Evolutionary conservation across 2,113 vertebrate genomes (phyloP).

Genomic region (Athene cunicularia): DNA sequence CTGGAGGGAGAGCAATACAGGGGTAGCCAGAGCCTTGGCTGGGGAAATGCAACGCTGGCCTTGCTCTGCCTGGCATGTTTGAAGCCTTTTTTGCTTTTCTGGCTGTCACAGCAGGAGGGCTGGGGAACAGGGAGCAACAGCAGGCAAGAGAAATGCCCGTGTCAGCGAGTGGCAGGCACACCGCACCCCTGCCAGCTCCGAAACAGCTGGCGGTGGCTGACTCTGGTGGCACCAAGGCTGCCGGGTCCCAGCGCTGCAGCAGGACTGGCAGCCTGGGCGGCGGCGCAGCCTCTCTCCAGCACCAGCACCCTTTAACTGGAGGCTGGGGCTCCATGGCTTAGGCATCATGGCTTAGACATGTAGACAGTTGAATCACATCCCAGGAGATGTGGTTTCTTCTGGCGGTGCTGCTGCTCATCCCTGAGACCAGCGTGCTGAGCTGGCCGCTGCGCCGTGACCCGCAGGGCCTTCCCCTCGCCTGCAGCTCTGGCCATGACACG

Average conservation of each 20-base stretch:
- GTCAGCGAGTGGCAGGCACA: accelerated
- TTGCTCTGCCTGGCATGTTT: accelerated
- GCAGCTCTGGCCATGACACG: background rate
- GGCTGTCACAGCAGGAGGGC: background rate
- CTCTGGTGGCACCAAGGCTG: accelerated
- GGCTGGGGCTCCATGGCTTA: background rate
- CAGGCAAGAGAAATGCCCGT: accelerated
- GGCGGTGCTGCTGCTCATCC: accelerated
- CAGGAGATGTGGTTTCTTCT: background rate
- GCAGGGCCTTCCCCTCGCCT: background rate
- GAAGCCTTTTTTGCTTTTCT: background rate
- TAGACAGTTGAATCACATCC: background rate
- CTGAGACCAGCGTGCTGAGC: accelerated
- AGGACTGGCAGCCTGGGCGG: background rate
- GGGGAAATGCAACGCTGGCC: background rate
- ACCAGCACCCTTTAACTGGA: background rate
- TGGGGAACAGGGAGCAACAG: background rate
- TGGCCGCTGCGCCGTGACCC: accelerated
- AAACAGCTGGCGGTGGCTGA: accelerated
- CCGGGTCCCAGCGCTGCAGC: accelerated
- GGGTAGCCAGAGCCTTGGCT: background rate
- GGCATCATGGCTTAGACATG: accelerated
- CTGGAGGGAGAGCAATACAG: background rate
- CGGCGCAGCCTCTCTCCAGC: accelerated
- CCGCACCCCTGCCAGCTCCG: background rate